A percentile compares a stretch with the other conserved stretches of the same genome.
phyloP scores from a whole-genome alignment of 1,140 invertebrate species.

The Trichonephila clavata region DNA sequence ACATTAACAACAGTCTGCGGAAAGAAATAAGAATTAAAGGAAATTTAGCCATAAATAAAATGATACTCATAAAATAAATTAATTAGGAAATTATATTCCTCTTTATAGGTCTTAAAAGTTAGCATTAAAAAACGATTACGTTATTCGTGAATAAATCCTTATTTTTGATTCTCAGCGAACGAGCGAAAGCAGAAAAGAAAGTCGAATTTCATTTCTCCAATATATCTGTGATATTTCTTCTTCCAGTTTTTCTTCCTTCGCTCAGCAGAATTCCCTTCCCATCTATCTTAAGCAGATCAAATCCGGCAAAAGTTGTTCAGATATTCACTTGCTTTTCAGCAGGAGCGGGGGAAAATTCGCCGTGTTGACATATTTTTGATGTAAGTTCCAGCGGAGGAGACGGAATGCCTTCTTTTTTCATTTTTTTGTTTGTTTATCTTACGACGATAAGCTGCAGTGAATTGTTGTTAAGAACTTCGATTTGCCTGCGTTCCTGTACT shows the following conservation, averaged over 20 bases:
- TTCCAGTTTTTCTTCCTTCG: neutral
- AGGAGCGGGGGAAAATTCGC: constrained; percentile 30
- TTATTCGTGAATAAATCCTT: neutral
- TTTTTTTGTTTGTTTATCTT: neutral
- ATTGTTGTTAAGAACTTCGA: constrained; percentile 27
- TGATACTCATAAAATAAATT: too few relatives aligned
- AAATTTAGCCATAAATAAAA: too few relatives aligned
- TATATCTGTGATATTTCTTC: constrained; percentile 3
- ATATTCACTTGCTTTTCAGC: constrained; percentile 33
- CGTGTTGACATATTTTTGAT: constrained; percentile 52
- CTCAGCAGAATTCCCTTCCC: constrained; percentile 29
- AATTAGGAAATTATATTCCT: too few relatives aligned
- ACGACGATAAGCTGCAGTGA: neutral
- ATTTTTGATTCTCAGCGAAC: neutral
- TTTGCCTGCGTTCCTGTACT: neutral
- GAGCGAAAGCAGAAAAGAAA: neutral
- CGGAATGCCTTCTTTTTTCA: neutral
- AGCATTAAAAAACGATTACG: constrained; percentile 12
- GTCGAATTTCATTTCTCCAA: constrained; percentile 1
- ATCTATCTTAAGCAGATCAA: constrained; percentile 29
- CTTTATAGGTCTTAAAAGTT: neutral
- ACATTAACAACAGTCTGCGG: too few relatives aligned
- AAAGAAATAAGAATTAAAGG: too few relatives aligned
- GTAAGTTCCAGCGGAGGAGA: neutral
- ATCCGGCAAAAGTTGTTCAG: constrained; percentile 48